Conservation (phyloP, 2,888 invertebrate species). For the Lymantria dispar region DNA sequence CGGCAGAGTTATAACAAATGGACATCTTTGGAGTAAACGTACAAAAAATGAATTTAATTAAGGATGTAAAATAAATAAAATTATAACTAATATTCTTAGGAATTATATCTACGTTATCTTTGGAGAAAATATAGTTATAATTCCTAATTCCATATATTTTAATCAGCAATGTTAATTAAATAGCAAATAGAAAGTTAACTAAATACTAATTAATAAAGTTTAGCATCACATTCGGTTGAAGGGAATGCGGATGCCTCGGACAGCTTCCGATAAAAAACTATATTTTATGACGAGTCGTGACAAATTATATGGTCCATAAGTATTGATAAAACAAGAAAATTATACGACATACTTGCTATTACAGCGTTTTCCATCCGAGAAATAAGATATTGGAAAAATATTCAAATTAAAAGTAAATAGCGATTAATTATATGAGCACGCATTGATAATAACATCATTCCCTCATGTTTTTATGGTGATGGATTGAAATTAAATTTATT, state of each 20-base stretch:
- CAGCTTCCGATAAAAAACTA: conserved; percentile 16
- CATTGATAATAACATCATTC: background rate
- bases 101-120: too few relatives aligned
- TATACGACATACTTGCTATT: background rate
- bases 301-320: conserved; percentile 16
- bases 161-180: conserved; percentile 40
- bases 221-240: conserved; percentile 21
- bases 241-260: conserved; percentile 32
- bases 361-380: background rate
- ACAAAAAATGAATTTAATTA: too few relatives aligned
- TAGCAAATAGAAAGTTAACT: conserved; percentile 44
- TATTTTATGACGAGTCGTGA: conserved; percentile 25
- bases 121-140: too few relatives aligned
- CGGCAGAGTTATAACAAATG: too few relatives aligned
- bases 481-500: too few relatives aligned
- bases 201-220: conserved; percentile 23
- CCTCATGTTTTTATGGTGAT: background rate
- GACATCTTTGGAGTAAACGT: too few relatives aligned
- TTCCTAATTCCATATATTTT: conserved; percentile 14
- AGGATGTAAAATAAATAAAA: too few relatives aligned
- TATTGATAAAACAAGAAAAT: background rate
- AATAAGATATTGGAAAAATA: background rate
- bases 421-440: background rate
- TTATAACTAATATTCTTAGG: too few relatives aligned
- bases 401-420: background rate